Evolutionary conservation across 2,113 vertebrate species (phyloP).

Genomic region (Perognathus longimembris): DNA sequence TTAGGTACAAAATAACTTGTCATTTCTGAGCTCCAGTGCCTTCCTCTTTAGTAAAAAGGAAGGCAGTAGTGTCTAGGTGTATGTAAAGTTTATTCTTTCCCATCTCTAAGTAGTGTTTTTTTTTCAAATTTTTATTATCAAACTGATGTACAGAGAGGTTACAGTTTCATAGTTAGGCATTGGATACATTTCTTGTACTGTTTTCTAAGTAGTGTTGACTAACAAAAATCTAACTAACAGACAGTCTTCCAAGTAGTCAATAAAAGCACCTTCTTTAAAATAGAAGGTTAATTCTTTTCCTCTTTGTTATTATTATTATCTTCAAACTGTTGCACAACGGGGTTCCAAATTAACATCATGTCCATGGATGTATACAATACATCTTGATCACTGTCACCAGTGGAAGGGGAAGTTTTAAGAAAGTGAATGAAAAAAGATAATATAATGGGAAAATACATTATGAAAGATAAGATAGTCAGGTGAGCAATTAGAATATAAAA

Average conservation of each 20-base stretch:
- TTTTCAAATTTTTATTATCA: no score
- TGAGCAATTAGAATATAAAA: neutral
- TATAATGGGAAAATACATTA: neutral
- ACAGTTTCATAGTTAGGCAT: no score
- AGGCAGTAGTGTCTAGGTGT: neutral
- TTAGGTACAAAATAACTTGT: neutral
- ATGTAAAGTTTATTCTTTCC: conserved; percentile 14
- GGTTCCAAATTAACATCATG: no score
- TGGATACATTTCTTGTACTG: no score
- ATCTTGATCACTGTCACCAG: neutral
- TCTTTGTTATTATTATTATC: no score
- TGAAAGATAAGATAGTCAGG: conserved; percentile 14
- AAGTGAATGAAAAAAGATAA: neutral
- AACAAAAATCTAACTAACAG: conserved; percentile 7
- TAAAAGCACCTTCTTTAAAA: conserved; percentile 18
- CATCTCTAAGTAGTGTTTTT: neutral
- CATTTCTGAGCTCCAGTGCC: neutral
- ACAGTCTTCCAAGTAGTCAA: conserved; percentile 22
- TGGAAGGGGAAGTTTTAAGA: neutral
- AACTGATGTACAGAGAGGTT: no score
- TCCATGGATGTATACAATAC: no score
- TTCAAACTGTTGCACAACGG: no score
- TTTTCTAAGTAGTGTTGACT: neutral
- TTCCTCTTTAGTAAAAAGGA: neutral
- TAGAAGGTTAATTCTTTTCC: no score